These are phyloP conservation scores for Sciurus carolinensis DNA, from an alignment of 2,797 vertebrate genomes.

Conservation along the genomic window DNA sequence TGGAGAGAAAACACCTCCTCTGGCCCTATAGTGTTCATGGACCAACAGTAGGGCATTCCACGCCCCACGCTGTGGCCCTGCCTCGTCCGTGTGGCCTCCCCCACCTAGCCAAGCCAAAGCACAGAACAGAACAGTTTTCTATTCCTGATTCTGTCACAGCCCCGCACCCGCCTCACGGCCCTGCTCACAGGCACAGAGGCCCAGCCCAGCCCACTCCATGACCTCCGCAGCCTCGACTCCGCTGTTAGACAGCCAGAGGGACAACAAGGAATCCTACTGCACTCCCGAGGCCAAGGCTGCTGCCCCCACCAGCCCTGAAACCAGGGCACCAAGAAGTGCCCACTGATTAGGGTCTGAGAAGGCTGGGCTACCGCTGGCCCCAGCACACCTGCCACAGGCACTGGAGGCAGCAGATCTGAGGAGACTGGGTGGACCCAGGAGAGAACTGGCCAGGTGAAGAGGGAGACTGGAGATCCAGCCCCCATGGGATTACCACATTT, in stretches of 20 bases:
- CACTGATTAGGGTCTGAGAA: not conserved
- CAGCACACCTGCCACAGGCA: not conserved
- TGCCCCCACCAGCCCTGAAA: not conserved
- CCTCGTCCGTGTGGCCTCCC: not conserved
- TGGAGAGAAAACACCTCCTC: not conserved
- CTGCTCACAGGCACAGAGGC: not conserved
- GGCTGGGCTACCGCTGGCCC: not conserved
- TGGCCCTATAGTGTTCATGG: not conserved
- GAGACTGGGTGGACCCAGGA: not conserved
- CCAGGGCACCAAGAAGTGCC: not conserved
- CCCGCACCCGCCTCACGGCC: conserved; percentile 21
- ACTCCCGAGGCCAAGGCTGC: not conserved
- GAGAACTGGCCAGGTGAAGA: not conserved
- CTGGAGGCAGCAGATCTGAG: not conserved
- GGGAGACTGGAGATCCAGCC: too few species aligned
- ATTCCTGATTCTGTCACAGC: conserved; percentile 29
- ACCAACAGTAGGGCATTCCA: not conserved
- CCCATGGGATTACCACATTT: not conserved
- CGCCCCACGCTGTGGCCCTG: not conserved
- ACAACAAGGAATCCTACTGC: not conserved
- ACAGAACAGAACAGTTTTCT: not conserved
- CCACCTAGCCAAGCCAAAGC: not conserved
- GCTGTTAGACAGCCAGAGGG: not conserved
- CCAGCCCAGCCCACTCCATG: not conserved
- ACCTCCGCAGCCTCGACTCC: conserved; percentile 15